phyloP scores from a whole-genome alignment of 2,797 vertebrate species.

The Melanitta fusca region DNA sequence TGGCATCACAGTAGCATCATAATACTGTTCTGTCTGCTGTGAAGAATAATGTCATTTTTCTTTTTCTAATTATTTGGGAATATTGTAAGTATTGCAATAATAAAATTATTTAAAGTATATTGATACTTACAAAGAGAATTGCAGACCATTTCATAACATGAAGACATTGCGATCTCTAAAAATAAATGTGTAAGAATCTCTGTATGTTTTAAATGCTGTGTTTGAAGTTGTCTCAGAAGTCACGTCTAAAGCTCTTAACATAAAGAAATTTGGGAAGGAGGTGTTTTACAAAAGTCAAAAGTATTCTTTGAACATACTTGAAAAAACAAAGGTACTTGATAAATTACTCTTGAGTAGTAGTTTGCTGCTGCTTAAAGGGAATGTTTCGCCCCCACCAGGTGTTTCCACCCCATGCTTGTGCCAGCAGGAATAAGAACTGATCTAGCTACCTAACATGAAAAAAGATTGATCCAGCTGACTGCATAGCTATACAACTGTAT shows the following conservation, averaged over 20 bases:
- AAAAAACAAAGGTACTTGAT: constrained; percentile 45
- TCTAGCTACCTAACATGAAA: background rate
- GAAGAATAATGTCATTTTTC: background rate
- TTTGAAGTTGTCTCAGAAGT: constrained; percentile 69
- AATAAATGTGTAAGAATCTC: background rate
- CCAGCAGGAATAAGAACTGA: constrained; percentile 38
- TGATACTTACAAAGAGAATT: background rate
- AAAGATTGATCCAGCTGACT: background rate
- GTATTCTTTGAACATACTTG: constrained; percentile 64
- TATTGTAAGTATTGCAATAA: background rate
- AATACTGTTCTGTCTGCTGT: background rate
- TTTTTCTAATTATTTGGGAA: background rate
- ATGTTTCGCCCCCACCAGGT: constrained; percentile 41
- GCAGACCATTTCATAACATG: background rate
- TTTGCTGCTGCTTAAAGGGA: constrained; percentile 43
- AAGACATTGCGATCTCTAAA: background rate
- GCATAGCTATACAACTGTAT: background rate
- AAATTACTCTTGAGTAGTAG: constrained; percentile 38
- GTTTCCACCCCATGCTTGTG: constrained; percentile 27
- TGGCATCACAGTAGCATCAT: background rate
- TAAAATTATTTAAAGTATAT: background rate
- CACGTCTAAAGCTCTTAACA: constrained; percentile 44
- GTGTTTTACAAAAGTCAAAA: constrained; percentile 56
- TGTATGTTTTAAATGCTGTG: constrained; percentile 17
- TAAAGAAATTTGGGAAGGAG: constrained; percentile 37